Base-by-base conservation (phyloP, 2,113 vertebrate genomes). In the Tragulus kanchil region DNA sequence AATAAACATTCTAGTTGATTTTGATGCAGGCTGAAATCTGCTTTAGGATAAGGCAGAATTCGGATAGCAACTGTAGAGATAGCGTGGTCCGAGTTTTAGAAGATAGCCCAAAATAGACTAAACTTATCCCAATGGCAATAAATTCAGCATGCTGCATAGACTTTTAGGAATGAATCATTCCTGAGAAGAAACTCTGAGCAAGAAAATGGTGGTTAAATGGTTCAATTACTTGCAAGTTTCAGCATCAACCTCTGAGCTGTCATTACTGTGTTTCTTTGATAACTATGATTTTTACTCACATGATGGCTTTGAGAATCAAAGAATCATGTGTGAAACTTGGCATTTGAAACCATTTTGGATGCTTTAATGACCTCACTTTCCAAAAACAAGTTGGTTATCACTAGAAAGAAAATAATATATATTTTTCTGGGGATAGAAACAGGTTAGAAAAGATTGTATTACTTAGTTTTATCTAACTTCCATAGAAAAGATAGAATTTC, bases 131-230 rank as follows among this genome's bases (percentile, higher is more conserved):
- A 85, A 85, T 89, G 36, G 52, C 89, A 75, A 71, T 84, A 65
- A 75, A 77, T 93, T 84, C 93, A 93, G 26, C 31, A n/a, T 65
- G 67, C n/a, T 56, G 31, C 28, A 64, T 26, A 92, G 75, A 84
- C 92, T 95, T 96, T 97, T 94, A 97, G 90, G 58, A 87, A 83
- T 16, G 75, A 90, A 95, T 97, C 75, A 92, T 96, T 95, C 94
- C 90, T n/a, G 81, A 96, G 64, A 78, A 95, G 87, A 92, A 95
- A 96, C 95, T 96, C 59, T 82, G 96, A 96, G 92, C 69, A 78
- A 97, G 97, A 95, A 97, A 97, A 92, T 82, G 85, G 90, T 96
- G 81, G 84, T 95, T 97, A 98, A 98, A 97, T 85, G 95, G 84
- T 96, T 97, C 97, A 97, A 96, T 97, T 96, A 97, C 94, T 88